phyloP scores from a whole-genome alignment of 2,797 vertebrate species.

The Tolypeutes matacus region DNA sequence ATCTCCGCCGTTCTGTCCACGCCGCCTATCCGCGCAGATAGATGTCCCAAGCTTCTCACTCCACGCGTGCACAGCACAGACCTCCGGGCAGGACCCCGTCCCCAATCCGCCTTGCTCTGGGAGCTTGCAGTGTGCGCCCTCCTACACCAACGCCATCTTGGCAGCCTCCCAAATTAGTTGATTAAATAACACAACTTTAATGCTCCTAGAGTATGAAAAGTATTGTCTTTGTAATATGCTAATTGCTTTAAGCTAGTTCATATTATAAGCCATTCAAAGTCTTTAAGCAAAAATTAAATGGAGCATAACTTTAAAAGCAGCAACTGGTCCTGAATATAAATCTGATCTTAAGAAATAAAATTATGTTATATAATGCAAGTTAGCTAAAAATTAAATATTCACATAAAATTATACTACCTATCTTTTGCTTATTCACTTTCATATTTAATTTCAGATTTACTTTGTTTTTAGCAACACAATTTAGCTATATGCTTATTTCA shows the following conservation, averaged over 20 bases:
- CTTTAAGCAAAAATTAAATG: slow-evolving; percentile 52
- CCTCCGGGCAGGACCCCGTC: too few relatives aligned
- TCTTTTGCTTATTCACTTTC: background rate
- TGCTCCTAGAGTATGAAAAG: slow-evolving; percentile 27
- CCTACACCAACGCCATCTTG: too few relatives aligned
- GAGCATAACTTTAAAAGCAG: background rate
- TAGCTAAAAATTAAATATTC: slow-evolving; percentile 40
- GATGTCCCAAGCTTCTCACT: too few relatives aligned
- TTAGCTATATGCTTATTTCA: slow-evolving; percentile 4
- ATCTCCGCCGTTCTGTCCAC: too few relatives aligned
- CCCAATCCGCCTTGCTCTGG: too few relatives aligned
- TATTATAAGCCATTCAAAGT: slow-evolving; percentile 2
- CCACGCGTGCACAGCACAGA: too few relatives aligned
- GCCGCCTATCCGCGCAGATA: too few relatives aligned
- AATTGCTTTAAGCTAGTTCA: slow-evolving; percentile 26
- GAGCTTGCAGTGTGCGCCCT: too few relatives aligned
- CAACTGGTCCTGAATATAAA: slow-evolving; percentile 32
- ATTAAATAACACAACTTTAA: slow-evolving; percentile 28
- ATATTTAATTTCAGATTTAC: background rate
- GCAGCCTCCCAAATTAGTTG: too few relatives aligned
- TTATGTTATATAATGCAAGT: background rate
- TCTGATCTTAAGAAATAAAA: slow-evolving; percentile 49
- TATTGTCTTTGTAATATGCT: slow-evolving; percentile 62
- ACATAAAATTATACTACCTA: slow-evolving; percentile 33
- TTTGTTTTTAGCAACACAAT: slow-evolving; percentile 19